Evolutionary conservation across 2,797 vertebrate genomes (phyloP), one percentile per base, ranked within the genome.

Genomic region (Ptychadena robeensis): DNA sequence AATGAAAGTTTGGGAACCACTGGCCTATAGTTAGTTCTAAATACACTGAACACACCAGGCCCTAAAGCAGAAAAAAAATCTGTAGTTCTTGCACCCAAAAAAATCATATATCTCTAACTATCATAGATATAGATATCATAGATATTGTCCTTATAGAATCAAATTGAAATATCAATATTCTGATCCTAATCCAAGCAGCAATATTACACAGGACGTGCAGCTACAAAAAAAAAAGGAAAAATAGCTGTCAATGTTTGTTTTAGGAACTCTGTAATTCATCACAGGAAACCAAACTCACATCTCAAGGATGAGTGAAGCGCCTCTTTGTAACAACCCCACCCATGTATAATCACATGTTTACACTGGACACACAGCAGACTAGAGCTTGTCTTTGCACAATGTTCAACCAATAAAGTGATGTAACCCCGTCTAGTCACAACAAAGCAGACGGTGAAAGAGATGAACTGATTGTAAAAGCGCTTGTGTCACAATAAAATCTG

Each of bases 301-400:
- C 44, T 44, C 35, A 69, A 40, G 72, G 27, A 75, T 82, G 64
- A 75, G 70, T 57, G 80, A 82, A 31, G 72, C 35, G 3, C 15
- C 44, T 27, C 44, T 18, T 31, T 76, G 68, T 59, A 61, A 22
- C 65, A 10, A 40, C 80, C 37, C 27, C 80, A 70, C 80, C 80
- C 73, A 38, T 40, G 53, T 70, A 67, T 82, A 82, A 75, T 75
- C 40, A 74, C 73, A 82, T 69, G 80, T 76, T 82, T 70, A 76
- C 57, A 82, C 48, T 32, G 59, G 37, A 64, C 28, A 28, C 65
- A 61, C 30, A 59, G 35, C 34, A n/a, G 35, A 75, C 34, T 27
- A 9, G 3, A 18, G 71, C 31, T 66, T 68, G 10, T 48, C 69
- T 65, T 30, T 81, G 61, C 59, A 73, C 69, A 64, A 73, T 30